Evolutionary conservation across 2,888 invertebrate genomes (phyloP).

Genomic region (Ormyrus thymus): DNA sequence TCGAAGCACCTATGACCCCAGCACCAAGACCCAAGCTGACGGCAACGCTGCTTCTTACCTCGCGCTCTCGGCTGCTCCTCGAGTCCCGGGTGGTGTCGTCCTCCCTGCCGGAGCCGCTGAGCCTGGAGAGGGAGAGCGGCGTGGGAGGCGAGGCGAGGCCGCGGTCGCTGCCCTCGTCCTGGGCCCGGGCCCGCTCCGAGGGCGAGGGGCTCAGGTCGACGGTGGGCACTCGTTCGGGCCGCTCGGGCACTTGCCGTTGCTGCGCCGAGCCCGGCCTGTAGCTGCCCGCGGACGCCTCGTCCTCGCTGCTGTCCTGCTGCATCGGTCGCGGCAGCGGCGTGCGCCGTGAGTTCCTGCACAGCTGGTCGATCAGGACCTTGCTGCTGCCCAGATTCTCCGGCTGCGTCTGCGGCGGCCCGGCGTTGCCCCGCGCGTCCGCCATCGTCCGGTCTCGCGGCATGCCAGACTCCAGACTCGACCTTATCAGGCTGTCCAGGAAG

Average conservation of each 20-base stretch:
- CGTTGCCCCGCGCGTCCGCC: conserved; percentile 59
- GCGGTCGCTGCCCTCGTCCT: conserved; percentile 70
- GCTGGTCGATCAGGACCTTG: conserved; percentile 81
- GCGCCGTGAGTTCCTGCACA: conserved; percentile 80
- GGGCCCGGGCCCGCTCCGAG: conserved; percentile 66
- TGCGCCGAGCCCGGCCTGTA: conserved; percentile 53
- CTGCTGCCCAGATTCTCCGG: conserved; percentile 77
- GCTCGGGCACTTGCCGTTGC: conserved; percentile 60
- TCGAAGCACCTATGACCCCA: too few relatives aligned
- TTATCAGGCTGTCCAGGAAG: conserved; percentile 89
- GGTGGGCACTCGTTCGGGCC: conserved; percentile 72
- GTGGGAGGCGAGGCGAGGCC: conserved; percentile 69
- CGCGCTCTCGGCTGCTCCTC: conserved; percentile 69
- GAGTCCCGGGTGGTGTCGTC: conserved; percentile 68
- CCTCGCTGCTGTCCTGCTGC: conserved; percentile 75
- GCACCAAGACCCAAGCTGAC: not conserved
- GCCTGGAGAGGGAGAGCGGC: conserved; percentile 66
- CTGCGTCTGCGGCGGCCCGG: conserved; percentile 74
- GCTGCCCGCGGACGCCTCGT: conserved; percentile 69
- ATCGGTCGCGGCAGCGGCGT: conserved; percentile 76
- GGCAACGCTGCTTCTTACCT: conserved; percentile 56
- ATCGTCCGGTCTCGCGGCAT: conserved; percentile 73
- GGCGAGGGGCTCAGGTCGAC: conserved; percentile 73
- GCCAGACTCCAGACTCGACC: conserved; percentile 86
- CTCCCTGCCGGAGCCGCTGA: conserved; percentile 69